Evolutionary conservation across 2,113 vertebrate genomes (phyloP), one percentile per base, ranked within the genome.

Genomic region (Rutilus rutilus): DNA sequence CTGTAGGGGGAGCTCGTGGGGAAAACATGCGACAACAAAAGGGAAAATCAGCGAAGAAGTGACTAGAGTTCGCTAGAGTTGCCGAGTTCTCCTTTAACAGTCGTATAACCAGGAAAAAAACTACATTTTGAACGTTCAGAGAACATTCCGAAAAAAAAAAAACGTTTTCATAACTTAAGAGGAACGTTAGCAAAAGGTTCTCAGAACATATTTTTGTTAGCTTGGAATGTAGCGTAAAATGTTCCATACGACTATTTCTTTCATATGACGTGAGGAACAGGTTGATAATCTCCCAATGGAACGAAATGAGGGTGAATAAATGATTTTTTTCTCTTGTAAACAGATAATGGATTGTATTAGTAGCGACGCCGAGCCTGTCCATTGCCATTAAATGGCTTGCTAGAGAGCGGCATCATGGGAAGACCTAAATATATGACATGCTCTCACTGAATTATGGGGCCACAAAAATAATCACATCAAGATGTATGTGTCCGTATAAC

Each of bases 401-500:
- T 15, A 50, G n/a, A 54, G n/a, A n/a, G 36, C 19, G 33, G 60
- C n/a, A 33, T 76, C 82, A 77, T 75, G 39, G 57, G 67, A 82
- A 39, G 67, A 74, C 12, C 52, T 64, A 82, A 85, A 81, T 33
- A 73, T 42, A 86, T 86, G 85, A 75, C 80, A 73, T 52, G 83
- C 30, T 78, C 64, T 74, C 45, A 42, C 50, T 88, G 75, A 80
- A 84, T 86, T 84, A 86, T 83, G 39, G 57, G 77, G 64, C 82
- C 85, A 75, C 52, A 77, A 86, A 78, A 88, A 84, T 82, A 89
- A 85, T 87, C 78, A 83, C 57, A 42, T 82, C 69, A 89, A 89
- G 84, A 88, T 87, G 89, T 86, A 87, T 87, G 88, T 90, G 89
- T 90, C 89, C 77, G 80, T 89, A 84, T 90, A 88, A 89, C 89